Evolutionary conservation across 1,140 invertebrate species (phyloP), one percentile per base, ranked within the genome.

Genomic region (Babylonia areolata): DNA sequence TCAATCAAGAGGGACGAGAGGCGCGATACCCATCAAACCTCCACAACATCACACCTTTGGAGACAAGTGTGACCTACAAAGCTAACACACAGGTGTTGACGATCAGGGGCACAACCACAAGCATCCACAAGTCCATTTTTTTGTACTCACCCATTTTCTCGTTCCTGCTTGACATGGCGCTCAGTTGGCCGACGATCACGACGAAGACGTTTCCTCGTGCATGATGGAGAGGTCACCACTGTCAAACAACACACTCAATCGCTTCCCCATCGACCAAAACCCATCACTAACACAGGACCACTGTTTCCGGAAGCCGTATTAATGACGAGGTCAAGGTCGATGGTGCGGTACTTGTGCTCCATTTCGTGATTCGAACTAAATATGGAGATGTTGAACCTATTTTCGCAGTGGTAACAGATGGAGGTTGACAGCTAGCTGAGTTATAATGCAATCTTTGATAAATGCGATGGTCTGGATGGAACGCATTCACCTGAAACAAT

Each of bases 101-200:
- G 46, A 3, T 51, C 46, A 51, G 46, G n/a, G n/a, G n/a, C n/a
- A n/a, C n/a, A n/a, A n/a, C n/a, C n/a, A 37, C 20, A 78, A 78
- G 11, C n/a, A 78, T 33, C n/a, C 12, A 42, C 75, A 64, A 64
- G 46, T 64, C 58, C 23, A 40, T 40, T 39, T 28, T 11, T 6
- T 33, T 75, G n/a, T 77, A 77, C 75, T 77, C 20, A 77, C 75
- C 75, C 75, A 77, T 77, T 42, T 77, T 77, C 23, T 77, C 75
- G 75, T 77, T 77, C 37, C 75, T 39, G 35, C 75, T 37, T 15
- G 75, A 23, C 75, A 77, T 77, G 75, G 75, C 37, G 37, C 6
- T 40, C 3, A 23, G 9, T 1, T 28, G 28, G 35, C 75, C 75
- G 3, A 6, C 37, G 40, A 77, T 11, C 28, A 73, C 33, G 33